phyloP scores from a whole-genome alignment of 2,113 vertebrate species.

The Ceratotherium simum region DNA sequence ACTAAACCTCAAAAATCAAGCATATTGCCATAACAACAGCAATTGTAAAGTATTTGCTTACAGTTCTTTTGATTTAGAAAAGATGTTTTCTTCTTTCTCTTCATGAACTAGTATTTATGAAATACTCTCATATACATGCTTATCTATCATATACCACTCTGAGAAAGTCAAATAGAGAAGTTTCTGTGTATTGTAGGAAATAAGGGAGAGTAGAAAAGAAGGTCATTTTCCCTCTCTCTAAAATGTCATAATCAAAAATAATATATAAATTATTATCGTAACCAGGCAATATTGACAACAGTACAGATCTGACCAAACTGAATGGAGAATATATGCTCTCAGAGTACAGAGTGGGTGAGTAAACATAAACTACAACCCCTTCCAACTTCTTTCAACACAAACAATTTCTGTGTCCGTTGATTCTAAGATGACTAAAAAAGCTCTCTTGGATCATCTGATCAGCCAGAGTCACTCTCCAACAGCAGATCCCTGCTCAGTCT shows the following conservation, averaged over 20 bases:
- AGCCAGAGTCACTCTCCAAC: neutral
- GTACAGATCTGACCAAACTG: neutral
- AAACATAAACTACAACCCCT: neutral
- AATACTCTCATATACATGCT: neutral
- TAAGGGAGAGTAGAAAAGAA: neutral
- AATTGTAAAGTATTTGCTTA: neutral
- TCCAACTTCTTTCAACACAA: neutral
- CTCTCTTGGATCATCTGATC: neutral
- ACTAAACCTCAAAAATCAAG: neutral
- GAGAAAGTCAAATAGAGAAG: neutral
- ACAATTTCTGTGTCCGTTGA: neutral
- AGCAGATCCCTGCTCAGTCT: neutral
- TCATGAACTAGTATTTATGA: neutral
- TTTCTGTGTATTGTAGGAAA: neutral
- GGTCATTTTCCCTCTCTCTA: neutral
- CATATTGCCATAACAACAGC: neutral
- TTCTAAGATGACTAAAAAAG: neutral
- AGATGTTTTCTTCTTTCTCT: neutral
- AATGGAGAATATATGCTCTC: neutral
- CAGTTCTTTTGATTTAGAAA: neutral
- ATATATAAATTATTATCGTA: neutral
- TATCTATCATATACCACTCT: neutral
- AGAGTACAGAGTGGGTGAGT: neutral
- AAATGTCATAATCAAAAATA: neutral
- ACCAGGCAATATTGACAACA: neutral